Base-by-base conservation (phyloP, 1,140 invertebrate species). In the Sitodiplosis mosellana region DNA sequence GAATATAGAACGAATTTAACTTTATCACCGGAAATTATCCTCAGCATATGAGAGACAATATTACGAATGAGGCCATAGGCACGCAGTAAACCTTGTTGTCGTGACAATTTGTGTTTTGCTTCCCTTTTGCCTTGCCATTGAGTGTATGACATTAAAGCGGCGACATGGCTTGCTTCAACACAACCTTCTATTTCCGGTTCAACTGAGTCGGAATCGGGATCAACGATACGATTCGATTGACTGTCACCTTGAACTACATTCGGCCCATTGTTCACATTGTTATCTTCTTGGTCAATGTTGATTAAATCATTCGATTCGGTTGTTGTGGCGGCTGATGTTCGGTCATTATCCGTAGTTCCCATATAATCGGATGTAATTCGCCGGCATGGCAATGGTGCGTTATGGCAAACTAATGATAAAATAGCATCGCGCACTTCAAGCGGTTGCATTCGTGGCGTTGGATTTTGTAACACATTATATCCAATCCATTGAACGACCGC, bases 1-100 rank as follows among this genome's bases (percentile, higher is more conserved):
- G 88, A 92, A 60, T 90, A 95, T 0, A 93, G 52, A 7, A 89
- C 78, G 48, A 93, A 74, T 56, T 81, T 82, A 0, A 83, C 83
- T 54, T 78, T 80, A 50, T 71, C 76, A 48, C 81, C 80, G 1
- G 80, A 85, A 47, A 83, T 79, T 64, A 83, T 82, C 52, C 75
- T 70, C 1, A 87, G 69, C 73, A 87, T 80, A 52, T 83, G 78
- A 41, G 77, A 75, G 1, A 87, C 81, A 37, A 88, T 78, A 53
- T 81, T 80, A 14, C 80, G 70, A 18, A 87, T 71, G 51, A 87
- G 66, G 36, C 84, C 84, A 54, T 87, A 88, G 0, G 82, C 76
- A 41, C 76, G 68, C 10, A 88, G 57, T n/a, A 86, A 57, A 6
- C 80, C 80, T 8, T 76, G 71, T 47, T 75, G 72, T 56, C 72